Percentiles rank a stretch among this genome's conserved stretches.
Conservation (phyloP, 2,113 vertebrate genomes). For the Pogonocichla stellata region DNA sequence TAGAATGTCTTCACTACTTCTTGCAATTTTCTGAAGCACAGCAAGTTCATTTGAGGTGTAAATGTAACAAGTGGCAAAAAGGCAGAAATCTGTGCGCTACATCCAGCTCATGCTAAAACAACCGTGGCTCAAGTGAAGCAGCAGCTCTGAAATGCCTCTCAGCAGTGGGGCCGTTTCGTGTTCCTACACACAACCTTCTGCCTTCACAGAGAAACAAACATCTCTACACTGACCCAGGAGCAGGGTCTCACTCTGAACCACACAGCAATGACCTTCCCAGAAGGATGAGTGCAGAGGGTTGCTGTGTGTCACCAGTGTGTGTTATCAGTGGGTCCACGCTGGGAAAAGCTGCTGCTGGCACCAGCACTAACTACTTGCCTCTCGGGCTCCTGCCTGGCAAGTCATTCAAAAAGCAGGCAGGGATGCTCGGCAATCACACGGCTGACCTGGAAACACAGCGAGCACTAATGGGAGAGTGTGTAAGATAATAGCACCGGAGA, state of each 20-base stretch:
- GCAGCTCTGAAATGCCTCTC: constrained; percentile 19
- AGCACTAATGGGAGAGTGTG: constrained; percentile 61
- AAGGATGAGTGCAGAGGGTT: not conserved
- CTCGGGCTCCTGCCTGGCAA: constrained; percentile 35
- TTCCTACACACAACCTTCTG: constrained; percentile 41
- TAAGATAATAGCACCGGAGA: constrained; percentile 61
- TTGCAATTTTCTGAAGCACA: constrained; percentile 29
- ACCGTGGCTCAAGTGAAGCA: not conserved
- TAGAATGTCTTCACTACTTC: not conserved
- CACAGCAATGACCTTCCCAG: not conserved
- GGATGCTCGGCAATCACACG: constrained; percentile 68
- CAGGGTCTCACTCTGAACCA: not conserved
- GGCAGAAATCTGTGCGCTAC: not conserved
- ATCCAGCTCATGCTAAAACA: not conserved
- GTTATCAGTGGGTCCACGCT: not conserved
- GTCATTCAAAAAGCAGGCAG: constrained; percentile 35
- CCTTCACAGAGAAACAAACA: constrained; percentile 38
- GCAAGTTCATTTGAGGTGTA: not conserved
- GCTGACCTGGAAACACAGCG: constrained; percentile 55
- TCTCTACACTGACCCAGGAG: constrained; percentile 23
- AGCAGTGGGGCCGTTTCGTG: constrained; percentile 23
- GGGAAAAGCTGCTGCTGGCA: not conserved
- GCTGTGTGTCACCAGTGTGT: not conserved
- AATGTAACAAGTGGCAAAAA: not conserved
- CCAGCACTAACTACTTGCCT: not conserved